Evolutionary conservation across 30 jellyfish, hydroid and myxozoan species (phyloP).

Genomic region (Chrysaora quinquecirrha): DNA sequence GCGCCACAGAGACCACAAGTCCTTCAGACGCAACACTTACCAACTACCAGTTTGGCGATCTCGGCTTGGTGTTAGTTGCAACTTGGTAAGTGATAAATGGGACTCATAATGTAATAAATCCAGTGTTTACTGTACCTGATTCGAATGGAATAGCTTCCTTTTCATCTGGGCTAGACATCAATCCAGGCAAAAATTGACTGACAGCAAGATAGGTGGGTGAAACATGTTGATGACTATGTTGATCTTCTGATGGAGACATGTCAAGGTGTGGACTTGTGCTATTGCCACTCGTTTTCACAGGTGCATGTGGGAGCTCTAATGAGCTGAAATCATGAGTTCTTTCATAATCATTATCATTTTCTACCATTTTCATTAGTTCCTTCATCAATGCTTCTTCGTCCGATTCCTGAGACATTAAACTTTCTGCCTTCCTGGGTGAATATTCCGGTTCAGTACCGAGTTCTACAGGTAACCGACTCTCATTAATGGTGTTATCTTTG

Average conservation of each 20-base stretch:
- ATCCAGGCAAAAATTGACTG: neutral
- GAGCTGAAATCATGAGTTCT: neutral
- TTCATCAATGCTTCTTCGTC: slow-evolving; percentile 61
- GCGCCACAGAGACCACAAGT: too few species aligned
- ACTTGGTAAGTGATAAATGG: too few species aligned
- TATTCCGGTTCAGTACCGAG: slow-evolving; percentile 2
- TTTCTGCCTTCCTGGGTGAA: slow-evolving; percentile 26
- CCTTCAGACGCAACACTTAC: too few species aligned
- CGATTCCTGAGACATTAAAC: slow-evolving; percentile 34
- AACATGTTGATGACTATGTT: neutral
- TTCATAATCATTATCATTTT: slow-evolving; percentile 14
- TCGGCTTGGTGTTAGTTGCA: too few species aligned
- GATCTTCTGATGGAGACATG: neutral
- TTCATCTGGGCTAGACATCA: slow-evolving; percentile 4
- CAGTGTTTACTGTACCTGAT: neutral
- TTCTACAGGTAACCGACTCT: neutral
- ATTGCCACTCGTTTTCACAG: neutral
- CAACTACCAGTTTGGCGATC: too few species aligned
- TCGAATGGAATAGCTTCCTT: neutral
- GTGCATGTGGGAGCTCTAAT: neutral
- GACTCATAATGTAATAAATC: too few species aligned
- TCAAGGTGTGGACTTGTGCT: neutral
- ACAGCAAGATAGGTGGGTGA: neutral
- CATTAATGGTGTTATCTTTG: neutral
- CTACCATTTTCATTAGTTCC: slow-evolving; percentile 53